A percentile compares a stretch with the other conserved stretches of the same genome.
Evolutionary conservation across 2,797 vertebrate species (phyloP).

Genomic region (Falco rusticolus): DNA sequence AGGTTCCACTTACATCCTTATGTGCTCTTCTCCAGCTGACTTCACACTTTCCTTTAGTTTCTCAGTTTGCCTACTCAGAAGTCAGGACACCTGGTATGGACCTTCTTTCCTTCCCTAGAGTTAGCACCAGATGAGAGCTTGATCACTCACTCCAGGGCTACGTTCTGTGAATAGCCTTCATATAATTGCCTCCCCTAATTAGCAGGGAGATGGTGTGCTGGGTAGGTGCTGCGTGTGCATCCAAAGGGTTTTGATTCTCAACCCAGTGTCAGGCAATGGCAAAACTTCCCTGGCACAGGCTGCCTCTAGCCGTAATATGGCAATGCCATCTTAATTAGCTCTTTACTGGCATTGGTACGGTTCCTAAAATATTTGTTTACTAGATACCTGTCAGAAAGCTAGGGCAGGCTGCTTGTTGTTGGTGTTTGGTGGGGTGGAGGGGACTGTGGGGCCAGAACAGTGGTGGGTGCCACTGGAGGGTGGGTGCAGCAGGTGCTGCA

Average conservation of each 20-base stretch:
- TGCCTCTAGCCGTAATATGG: background rate
- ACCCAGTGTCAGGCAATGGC: accelerated
- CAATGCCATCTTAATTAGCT: background rate
- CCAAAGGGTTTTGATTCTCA: background rate
- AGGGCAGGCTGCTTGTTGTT: background rate
- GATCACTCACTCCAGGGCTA: background rate
- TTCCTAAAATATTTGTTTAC: background rate
- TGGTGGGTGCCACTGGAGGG: background rate
- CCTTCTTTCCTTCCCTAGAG: background rate
- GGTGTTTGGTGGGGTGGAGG: background rate
- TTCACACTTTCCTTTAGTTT: background rate
- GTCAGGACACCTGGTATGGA: background rate
- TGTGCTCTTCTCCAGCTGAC: background rate
- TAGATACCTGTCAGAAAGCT: background rate
- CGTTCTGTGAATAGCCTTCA: background rate
- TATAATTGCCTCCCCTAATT: background rate
- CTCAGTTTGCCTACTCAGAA: background rate
- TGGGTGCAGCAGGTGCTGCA: background rate
- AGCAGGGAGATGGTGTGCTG: background rate
- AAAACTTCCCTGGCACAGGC: background rate
- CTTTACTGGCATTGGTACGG: background rate
- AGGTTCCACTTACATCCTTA: background rate
- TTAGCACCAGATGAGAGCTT: background rate
- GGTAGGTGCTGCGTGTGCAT: accelerated
- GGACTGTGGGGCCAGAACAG: background rate